Evolutionary conservation across 1,140 invertebrate genomes (phyloP).

Genomic region (Limonius californicus): DNA sequence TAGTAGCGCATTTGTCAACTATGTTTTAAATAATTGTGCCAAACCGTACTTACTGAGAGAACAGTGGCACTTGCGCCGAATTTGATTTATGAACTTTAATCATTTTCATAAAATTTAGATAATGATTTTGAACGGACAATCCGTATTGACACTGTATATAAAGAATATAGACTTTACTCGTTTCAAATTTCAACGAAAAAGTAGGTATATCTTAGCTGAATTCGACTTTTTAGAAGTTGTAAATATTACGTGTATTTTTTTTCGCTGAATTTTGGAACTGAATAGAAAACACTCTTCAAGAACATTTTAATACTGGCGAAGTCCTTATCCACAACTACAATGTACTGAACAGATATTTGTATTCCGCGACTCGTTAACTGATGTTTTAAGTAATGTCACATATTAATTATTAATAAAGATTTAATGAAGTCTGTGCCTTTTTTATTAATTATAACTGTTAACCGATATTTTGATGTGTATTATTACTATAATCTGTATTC

Average conservation of each 20-base stretch:
- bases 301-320: background rate
- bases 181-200: slow-evolving; percentile 47
- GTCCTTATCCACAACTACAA: slow-evolving; percentile 1
- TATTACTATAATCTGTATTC: no score
- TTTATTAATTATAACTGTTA: no score
- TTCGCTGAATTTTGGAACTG: slow-evolving; percentile 44
- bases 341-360: slow-evolving; percentile 18
- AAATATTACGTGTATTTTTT: slow-evolving; percentile 25
- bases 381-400: slow-evolving; percentile 43
- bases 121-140: slow-evolving; percentile 19
- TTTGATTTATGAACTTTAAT: slow-evolving; percentile 13
- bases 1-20: background rate
- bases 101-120: slow-evolving; percentile 23
- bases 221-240: slow-evolving; percentile 18
- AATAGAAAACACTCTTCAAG: background rate
- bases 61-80: slow-evolving; percentile 19
- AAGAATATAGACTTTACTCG: slow-evolving; percentile 12
- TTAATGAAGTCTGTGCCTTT: background rate
- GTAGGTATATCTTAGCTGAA: slow-evolving; percentile 17
- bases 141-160: slow-evolving; percentile 19
- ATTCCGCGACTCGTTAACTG: slow-evolving; percentile 29
- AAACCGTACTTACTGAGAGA: background rate
- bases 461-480: no score
- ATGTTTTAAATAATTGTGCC: slow-evolving; percentile 5
- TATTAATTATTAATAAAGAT: slow-evolving; percentile 32